Evolutionary conservation across 2,113 vertebrate species (phyloP), one percentile per base, ranked within the genome.

Genomic region (Onychorhynchus coronatus): DNA sequence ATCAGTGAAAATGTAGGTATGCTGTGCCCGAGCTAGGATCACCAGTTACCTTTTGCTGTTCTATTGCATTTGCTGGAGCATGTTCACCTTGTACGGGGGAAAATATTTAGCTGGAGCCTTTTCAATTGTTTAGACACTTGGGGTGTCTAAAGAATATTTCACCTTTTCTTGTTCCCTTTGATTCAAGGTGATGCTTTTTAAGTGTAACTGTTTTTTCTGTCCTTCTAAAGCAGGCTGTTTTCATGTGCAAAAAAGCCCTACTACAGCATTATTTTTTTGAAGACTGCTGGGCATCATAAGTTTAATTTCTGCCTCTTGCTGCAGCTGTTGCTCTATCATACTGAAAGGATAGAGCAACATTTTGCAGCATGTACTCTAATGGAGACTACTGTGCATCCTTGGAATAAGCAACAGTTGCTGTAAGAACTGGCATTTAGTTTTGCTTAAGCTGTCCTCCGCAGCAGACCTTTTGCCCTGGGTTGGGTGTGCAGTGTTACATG

Each of bases 401-500:
- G 47, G 68, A 76, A 46, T 49, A 21, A 83, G 53, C 58, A 68
- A 4, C 20, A 62, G 66, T 67, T 92, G 33, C 19, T 33, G 2
- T 50, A 28, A 55, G 59, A 70, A 15, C 25, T n/a, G 71, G 35
- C 11, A 5, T 59, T 63, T 63, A n/a, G 28, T 86, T 58, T 70
- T 59, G 13, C 17, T 46, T n/a, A 10, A 49, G 44, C 58, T 76
- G 2, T 71, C 6, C 35, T 65, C 27, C 4, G 0, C 15, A 11
- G 42, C 11, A 18, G 39, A 21, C 39, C 10, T 55, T 28, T 55
- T 25, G 63, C 53, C 44, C 39, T 72, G 22, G 39, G 4, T 1
- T 1, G 50, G 24, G 13, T 7, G 31, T 14, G 35, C 24, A 3
- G 37, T 6, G 16, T 71, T 42, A 2, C 1, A 3, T 4, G 12